Evolutionary conservation across 1,140 invertebrate species (phyloP), one percentile per base, ranked within the genome.

Genomic region (Trigoniulus corallinus): DNA sequence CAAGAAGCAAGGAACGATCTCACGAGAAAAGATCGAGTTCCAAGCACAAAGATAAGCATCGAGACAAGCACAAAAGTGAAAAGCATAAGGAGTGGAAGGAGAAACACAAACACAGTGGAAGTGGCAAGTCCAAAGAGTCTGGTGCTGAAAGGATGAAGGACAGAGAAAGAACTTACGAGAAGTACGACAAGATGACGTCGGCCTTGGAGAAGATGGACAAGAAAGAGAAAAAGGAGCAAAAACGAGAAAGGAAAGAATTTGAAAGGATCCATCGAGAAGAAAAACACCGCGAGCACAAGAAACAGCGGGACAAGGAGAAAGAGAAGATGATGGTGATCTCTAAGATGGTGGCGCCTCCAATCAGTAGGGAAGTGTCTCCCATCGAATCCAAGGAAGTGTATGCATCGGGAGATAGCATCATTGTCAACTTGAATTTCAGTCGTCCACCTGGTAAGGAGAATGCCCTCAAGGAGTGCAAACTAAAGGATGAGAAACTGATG

Each of bases 361-460:
- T n/a, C 15, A 51, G 49, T 26, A 3, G 49, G 21, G 49, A 51
- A 26, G 48, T 18, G 53, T 55, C 49, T 52, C 52, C 34, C 0
- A 26, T 62, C 2, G 59, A 62, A 37, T 61, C 62, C 0, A 92
- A 92, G 64, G 86, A 89, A 67, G 84, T 92, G 0, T 89, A 88
- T 61, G 83, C 86, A 0, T 88, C 85, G 23, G 88, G 87, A 2
- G 85, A 89, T 65, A 89, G 88, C 61, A 91, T 92, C 49, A 71
- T 89, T 26, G 85, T 92, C 0, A 89, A 85, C 64, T 84, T 92
- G 3, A 88, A 84, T 64, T 92, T 91, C 63, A 25, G 18, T 83
- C 66, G 56, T 54, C 62, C 46, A 53, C 54, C 26, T 57, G 57
- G 29, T 44, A 58, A 22, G 29, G 59, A 48, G 53, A 56, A 53